Percentiles rank a stretch among this genome's conserved stretches.
phyloP scores from a whole-genome alignment of 2,113 vertebrate species.

The Chaetops frenatus region DNA sequence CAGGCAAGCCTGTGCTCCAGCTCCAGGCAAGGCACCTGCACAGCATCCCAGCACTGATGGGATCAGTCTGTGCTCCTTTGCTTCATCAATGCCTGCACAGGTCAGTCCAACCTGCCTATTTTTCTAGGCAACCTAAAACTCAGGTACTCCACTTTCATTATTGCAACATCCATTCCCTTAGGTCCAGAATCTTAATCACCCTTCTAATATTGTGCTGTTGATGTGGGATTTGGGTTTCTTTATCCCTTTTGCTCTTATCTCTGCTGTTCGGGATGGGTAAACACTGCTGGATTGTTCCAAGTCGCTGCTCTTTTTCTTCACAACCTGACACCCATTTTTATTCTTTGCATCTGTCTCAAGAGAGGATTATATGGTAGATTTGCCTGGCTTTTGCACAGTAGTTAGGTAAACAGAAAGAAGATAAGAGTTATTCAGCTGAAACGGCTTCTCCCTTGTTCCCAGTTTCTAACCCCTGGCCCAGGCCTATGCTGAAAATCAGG shows the following conservation, averaged over 20 bases:
- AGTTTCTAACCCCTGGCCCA: not conserved
- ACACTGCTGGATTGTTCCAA: not conserved
- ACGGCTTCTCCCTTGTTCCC: not conserved
- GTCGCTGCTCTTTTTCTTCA: not conserved
- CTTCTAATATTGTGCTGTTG: constrained; percentile 5
- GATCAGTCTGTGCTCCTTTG: not conserved
- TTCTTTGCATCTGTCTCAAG: not conserved
- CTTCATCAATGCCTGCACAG: not conserved
- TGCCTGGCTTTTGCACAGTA: not conserved
- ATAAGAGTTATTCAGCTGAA: not conserved
- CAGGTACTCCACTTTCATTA: not conserved
- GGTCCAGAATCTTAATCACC: not conserved
- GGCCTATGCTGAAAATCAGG: not conserved
- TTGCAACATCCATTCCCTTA: not conserved
- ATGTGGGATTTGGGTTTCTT: not conserved
- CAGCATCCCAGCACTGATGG: rapidly evolving
- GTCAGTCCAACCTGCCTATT: not conserved
- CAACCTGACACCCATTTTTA: not conserved
- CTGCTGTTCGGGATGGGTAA: not conserved
- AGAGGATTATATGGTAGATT: not conserved
- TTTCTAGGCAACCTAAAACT: not conserved
- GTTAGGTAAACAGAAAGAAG: not conserved
- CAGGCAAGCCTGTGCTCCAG: not conserved
- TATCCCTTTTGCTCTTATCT: not conserved
- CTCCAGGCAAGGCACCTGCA: rapidly evolving